A percentile compares a stretch with the other conserved stretches of the same genome.
phyloP scores from a whole-genome alignment of 2,888 invertebrate genomes.

The Caenorhabditis macrosperma region DNA sequence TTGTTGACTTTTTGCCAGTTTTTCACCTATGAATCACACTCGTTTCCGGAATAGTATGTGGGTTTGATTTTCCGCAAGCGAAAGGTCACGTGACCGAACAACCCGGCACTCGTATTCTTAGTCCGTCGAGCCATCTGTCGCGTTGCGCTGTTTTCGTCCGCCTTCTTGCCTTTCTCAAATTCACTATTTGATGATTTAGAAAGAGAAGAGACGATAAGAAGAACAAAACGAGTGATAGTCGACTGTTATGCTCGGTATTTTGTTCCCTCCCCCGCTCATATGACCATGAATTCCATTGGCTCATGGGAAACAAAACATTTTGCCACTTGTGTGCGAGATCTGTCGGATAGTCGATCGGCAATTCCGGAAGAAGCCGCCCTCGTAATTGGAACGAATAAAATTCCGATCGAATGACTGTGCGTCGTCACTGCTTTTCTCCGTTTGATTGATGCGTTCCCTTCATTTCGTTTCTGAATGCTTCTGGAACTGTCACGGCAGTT shows the following conservation, averaged over 20 bases:
- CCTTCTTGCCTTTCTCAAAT: too few species aligned
- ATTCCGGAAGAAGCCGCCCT: constrained; percentile 20
- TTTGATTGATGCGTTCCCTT: not conserved
- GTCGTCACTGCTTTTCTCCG: not conserved
- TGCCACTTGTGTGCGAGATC: not conserved
- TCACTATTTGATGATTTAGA: too few species aligned
- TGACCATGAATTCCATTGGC: constrained; percentile 26
- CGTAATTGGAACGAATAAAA: constrained; percentile 20
- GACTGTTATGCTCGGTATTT: constrained; percentile 17
- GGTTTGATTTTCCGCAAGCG: constrained; percentile 8
- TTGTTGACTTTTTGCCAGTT: constrained; percentile 49
- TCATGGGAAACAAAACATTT: not conserved
- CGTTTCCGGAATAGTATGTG: constrained; percentile 18
- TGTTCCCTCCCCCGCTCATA: constrained; percentile 6
- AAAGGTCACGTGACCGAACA: constrained; percentile 29
- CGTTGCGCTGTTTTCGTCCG: not conserved
- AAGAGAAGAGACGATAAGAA: constrained; percentile 16
- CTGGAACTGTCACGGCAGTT: not conserved
- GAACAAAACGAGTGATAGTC: constrained; percentile 4
- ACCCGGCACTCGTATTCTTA: not conserved
- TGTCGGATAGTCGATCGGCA: not conserved
- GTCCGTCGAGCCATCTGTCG: not conserved
- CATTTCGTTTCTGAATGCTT: constrained; percentile 1
- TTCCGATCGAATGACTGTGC: constrained; percentile 35
- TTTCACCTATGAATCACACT: constrained; percentile 32